phyloP scores from a whole-genome alignment of 2,797 vertebrate species.

The Sebastes dallii region DNA sequence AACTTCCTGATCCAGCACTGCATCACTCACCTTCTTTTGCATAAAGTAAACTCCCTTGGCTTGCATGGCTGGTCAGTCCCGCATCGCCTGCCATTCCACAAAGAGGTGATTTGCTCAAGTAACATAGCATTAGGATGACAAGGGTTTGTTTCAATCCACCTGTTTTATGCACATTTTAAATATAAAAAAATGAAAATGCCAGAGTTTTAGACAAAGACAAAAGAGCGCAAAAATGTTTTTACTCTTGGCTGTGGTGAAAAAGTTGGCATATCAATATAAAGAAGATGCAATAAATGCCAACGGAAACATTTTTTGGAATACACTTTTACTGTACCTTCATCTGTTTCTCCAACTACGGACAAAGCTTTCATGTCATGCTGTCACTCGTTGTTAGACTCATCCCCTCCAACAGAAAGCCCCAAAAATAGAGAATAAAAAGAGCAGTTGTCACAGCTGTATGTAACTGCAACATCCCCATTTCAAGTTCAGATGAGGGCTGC shows the following conservation, averaged over 20 bases:
- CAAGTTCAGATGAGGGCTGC: not conserved
- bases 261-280: not conserved
- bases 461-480: not conserved
- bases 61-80: not conserved
- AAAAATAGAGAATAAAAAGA: not conserved
- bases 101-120: not conserved
- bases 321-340: not conserved
- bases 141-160: not conserved
- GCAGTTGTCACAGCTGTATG: not conserved
- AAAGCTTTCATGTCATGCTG: not conserved
- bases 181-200: not conserved
- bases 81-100: not conserved
- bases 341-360: not conserved
- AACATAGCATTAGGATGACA: fast-evolving
- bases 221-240: not conserved
- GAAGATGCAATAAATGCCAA: not conserved
- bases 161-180: not conserved
- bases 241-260: not conserved
- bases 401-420: not conserved
- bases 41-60: too few species aligned
- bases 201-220: not conserved
- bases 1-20: not conserved
- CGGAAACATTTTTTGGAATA: not conserved
- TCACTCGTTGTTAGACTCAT: not conserved
- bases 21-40: not conserved